A percentile compares a stretch with the other conserved stretches of the same genome.
Evolutionary conservation across 2,113 vertebrate genomes (phyloP).

Genomic region (Micronycteris hirsuta): DNA sequence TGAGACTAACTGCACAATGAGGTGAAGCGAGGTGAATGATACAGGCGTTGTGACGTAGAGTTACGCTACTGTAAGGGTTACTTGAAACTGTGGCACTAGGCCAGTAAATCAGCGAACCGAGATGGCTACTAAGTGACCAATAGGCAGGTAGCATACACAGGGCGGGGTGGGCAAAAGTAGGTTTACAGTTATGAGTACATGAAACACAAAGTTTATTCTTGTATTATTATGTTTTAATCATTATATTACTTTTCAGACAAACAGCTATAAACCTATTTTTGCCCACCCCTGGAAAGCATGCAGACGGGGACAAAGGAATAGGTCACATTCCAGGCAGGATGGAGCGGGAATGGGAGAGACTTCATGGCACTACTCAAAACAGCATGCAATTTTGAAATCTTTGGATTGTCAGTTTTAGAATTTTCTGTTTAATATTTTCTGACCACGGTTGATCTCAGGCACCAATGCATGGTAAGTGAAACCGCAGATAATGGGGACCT

Average conservation of each 20-base stretch:
- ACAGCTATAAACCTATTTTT: no score
- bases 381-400: background rate
- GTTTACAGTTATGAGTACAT: no score
- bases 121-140: background rate
- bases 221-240: no score
- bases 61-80: background rate
- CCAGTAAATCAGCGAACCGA: background rate
- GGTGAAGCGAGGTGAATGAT: background rate
- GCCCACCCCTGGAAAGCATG: background rate
- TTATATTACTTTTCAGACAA: no score
- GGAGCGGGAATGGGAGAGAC: background rate
- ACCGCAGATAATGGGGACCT: no score
- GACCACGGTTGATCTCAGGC: background rate
- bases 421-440: background rate
- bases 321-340: background rate
- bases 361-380: background rate
- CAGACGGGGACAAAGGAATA: background rate
- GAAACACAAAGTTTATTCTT: no score
- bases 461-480: background rate
- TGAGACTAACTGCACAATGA: background rate
- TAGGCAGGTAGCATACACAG: no score
- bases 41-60: background rate
- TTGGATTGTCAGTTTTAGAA: background rate
- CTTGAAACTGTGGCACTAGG: background rate
- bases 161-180: no score